phyloP scores from a whole-genome alignment of 2,888 invertebrate species.

The Sarcophaga carnaria region DNA sequence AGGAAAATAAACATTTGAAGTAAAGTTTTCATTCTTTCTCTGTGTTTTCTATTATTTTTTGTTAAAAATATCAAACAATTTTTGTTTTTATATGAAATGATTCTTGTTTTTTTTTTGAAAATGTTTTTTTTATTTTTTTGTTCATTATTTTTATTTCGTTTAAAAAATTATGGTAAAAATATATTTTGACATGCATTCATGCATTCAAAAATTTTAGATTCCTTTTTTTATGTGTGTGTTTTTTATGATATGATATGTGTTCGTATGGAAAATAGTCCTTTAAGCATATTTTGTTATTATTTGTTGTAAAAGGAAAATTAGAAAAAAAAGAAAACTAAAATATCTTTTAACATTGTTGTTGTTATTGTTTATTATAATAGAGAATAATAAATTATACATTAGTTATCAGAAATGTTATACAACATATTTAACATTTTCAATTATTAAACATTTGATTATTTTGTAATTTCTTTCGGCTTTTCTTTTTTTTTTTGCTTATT shows the following conservation, averaged over 20 bases:
- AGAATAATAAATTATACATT: not conserved
- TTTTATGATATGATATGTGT: not conserved
- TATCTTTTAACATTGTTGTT: not conserved
- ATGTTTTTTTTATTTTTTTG: slow-evolving; percentile 1
- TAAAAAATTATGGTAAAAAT: slow-evolving; percentile 50
- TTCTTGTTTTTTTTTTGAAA: not conserved
- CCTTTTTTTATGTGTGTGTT: slow-evolving; percentile 15
- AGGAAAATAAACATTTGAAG: slow-evolving; percentile 23
- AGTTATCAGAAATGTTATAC: not conserved
- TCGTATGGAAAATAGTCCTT: too few species aligned
- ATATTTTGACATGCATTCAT: slow-evolving; percentile 62
- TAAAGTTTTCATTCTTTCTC: slow-evolving; percentile 16
- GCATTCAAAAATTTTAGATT: slow-evolving; percentile 43
- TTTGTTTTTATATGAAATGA: too few species aligned
- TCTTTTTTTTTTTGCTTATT: too few species aligned
- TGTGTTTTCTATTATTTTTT: not conserved
- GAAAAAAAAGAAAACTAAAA: not conserved
- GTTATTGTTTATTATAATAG: not conserved
- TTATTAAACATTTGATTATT: not conserved
- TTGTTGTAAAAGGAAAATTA: too few species aligned
- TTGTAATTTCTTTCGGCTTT: too few species aligned
- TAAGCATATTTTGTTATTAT: too few species aligned
- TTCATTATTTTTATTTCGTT: slow-evolving; percentile 24
- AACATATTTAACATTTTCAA: not conserved
- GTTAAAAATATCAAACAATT: not conserved